Evolutionary conservation across 2,888 invertebrate species (phyloP).

Genomic region (Unio delphinus): DNA sequence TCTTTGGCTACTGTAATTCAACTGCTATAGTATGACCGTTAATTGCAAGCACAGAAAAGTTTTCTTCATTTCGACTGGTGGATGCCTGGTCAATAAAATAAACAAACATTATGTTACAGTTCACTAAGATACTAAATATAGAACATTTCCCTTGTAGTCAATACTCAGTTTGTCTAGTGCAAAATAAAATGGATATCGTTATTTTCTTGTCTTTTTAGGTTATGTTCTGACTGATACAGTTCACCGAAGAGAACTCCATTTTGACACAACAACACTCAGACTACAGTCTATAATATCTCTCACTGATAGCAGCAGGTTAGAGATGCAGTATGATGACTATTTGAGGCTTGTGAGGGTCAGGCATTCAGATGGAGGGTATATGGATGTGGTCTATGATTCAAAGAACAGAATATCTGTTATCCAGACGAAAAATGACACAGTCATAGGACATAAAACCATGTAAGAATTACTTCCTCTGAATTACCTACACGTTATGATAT

Average conservation of each 20-base stretch:
- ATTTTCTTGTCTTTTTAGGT: constrained; percentile 2
- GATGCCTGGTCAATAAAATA: too few relatives aligned
- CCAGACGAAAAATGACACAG: not conserved
- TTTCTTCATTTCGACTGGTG: too few relatives aligned
- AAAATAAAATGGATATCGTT: not conserved
- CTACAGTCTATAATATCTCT: constrained; percentile 2
- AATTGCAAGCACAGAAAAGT: too few relatives aligned
- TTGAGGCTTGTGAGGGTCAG: not conserved
- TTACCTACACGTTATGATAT: not conserved
- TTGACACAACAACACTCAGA: not conserved
- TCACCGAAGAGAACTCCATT: constrained; percentile 10
- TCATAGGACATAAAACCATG: not conserved
- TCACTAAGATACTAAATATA: too few relatives aligned
- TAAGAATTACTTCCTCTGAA: not conserved
- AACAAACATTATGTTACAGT: too few relatives aligned
- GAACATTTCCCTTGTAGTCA: too few relatives aligned
- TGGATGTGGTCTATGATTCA: constrained; percentile 7
- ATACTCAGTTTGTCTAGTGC: too few relatives aligned
- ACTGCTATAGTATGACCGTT: too few relatives aligned
- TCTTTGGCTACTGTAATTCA: too few relatives aligned
- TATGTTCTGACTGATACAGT: constrained; percentile 1
- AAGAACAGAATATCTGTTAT: constrained; percentile 1
- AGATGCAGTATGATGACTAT: constrained; percentile 5
- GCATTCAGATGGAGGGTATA: constrained; percentile 11
- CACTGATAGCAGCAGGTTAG: constrained; percentile 6